Percentiles rank a stretch among this genome's conserved stretches.
Evolutionary conservation across 2,113 vertebrate species (phyloP).

Genomic region (Macaca fascicularis): DNA sequence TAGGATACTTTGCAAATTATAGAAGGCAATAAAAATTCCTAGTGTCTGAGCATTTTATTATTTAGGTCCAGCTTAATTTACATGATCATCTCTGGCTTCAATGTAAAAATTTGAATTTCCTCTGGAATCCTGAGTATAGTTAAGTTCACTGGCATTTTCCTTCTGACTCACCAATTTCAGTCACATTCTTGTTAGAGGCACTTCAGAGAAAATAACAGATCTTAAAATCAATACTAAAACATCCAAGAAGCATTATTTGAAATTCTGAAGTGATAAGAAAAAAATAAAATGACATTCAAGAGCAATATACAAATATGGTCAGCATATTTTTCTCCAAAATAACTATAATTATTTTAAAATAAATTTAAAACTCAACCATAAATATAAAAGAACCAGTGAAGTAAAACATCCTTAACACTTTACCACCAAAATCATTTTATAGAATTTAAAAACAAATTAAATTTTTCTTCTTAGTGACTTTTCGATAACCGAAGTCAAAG

Average conservation of each 20-base stretch:
- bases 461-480: not conserved
- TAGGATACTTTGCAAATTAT: not conserved
- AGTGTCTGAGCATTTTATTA: not conserved
- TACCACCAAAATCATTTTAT: not conserved
- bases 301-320: not conserved
- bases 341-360: conserved; percentile 11
- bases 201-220: not conserved
- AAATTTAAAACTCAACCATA: not conserved
- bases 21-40: not conserved
- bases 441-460: not conserved
- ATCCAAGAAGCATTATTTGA: not conserved
- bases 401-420: not conserved
- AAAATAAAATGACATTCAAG: not conserved
- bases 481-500: not conserved
- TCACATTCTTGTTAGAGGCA: not conserved
- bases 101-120: not conserved
- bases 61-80: not conserved
- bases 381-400: not conserved
- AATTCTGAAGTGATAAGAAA: not conserved
- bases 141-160: not conserved
- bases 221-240: not conserved
- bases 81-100: not conserved
- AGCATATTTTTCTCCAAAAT: not conserved
- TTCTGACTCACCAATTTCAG: not conserved
- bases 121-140: not conserved